Base-by-base conservation (phyloP, 2,888 invertebrate species). In the Orthosia cruda region DNA sequence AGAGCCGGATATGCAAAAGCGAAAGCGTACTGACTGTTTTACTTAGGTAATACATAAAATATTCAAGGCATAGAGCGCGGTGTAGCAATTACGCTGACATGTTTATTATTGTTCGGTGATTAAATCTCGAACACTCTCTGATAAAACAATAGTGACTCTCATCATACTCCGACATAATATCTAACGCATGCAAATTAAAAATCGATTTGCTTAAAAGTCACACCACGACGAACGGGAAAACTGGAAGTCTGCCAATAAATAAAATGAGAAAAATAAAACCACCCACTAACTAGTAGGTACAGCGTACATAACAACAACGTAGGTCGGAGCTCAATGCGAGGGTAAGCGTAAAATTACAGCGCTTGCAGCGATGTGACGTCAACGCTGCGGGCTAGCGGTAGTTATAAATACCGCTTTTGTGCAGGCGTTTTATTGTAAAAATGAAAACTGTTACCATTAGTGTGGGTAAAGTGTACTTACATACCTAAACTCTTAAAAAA, bases 351-450 rank as follows among this genome's bases (percentile, higher is more conserved):
- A 58, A 66, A 69, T 74, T 16, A 49, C 52, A 62, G 20, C 26
- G 63, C 47, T 54, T 40, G n/a, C 45, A 57, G 32, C 15, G 4
- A 15, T 23, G 40, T 80, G 66, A 80, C 64, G 80, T 77, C 79
- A 70, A 20, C 23, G 58, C 50, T 54, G 16, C 23, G 69, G n/a
- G 55, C 57, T 16, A 16, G n/a, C 74, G 12, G 13, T 75, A 18
- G 32, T 59, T 49, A 62, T 75, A 50, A 74, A 61, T 64, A 63
- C 23, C 9, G 62, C 40, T 71, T 71, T 71, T 71, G 59, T 77
- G 59, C 26, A 54, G 40, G 15, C 5, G 52, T 54, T 49, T 49
- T 71, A 49, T 71, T 77, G 40, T 59, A 54, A n/a, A 59, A 80
- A 59, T 58, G 49, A 3, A 23, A 26, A 16, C 5, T 55, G 47